Base-by-base conservation (phyloP, 1,140 invertebrate genomes). In the Gerris buenoi region DNA sequence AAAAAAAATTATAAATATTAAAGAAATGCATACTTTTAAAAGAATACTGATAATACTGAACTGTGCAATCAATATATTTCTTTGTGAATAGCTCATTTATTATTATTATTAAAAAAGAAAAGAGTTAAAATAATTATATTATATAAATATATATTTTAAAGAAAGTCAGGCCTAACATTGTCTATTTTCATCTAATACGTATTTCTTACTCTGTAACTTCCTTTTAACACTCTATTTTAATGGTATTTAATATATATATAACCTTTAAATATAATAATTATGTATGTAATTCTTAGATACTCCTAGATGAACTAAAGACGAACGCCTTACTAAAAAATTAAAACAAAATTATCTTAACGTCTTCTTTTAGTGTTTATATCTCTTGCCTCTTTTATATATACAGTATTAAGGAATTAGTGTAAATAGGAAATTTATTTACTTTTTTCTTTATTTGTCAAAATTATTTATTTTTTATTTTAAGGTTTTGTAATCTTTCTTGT, bases 1-100 rank as follows among this genome's bases (percentile, higher is more conserved):
- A 46, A 10, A 46, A 18, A 10, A 46, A 46, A 56, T 25, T 65
- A 13, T 56, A 59, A 15, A 69, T 63, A 56, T 29, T 71, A 25
- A 59, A 70, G 46, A 28, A 29, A 15, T 29, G 60, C 25, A 67
- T 67, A 23, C 15, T 58, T 56, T 13, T 56, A 13, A 56, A 56
- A 13, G 46, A 10, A 10, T 13, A 56, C 10, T 56, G 46, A 56
- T 14, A 46, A 46, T 10, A 46, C 18, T 46, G 33, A 46, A 46
- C 33, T 46, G 33, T 46, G 33, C 33, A 46, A 46, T 46, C 33
- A 46, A 10, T 46, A 46, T 10, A 46, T 10, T 46, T 10, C 33
- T 46, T 5, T 46, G 33, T 46, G 33, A 46, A 46, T 10, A 46
- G 33, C 33, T 46, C 33, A 46, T 46, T 46, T 46, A 46, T 46